Evolutionary conservation across 2,113 vertebrate species (phyloP).

Genomic region (Aix galericulata): DNA sequence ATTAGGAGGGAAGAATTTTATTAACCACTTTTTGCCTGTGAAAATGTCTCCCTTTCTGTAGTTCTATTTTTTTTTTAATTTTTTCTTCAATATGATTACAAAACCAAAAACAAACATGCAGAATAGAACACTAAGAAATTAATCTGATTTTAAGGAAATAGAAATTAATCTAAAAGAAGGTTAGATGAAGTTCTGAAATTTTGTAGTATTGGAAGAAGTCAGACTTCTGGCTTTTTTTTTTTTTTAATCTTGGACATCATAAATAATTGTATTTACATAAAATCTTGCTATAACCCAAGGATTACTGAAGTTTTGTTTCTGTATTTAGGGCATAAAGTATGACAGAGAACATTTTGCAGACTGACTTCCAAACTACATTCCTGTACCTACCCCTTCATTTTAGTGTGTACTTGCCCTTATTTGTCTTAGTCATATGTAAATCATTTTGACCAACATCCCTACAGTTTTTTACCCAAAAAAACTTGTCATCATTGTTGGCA

Average conservation of each 20-base stretch:
- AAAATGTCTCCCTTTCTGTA: neutral
- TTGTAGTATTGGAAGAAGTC: neutral
- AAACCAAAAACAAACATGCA: neutral
- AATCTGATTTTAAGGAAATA: neutral
- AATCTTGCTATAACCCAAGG: neutral
- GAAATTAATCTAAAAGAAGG: neutral
- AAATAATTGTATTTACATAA: neutral
- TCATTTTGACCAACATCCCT: neutral
- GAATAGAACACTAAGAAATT: neutral
- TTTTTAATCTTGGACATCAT: neutral
- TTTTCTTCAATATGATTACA: neutral
- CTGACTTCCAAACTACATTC: neutral
- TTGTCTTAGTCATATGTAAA: neutral
- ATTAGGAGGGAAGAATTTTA: neutral
- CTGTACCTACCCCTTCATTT: neutral
- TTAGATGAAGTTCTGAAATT: neutral
- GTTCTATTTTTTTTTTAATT: neutral
- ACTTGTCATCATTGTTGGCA: neutral
- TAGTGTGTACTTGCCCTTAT: neutral
- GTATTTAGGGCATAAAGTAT: neutral
- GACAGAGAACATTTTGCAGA: neutral
- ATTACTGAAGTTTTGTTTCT: neutral
- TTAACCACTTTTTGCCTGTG: neutral
- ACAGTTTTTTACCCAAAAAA: neutral
- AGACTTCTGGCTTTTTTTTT: neutral